Evolutionary conservation across 2,113 vertebrate genomes (phyloP).

Genomic region (Microtus oregoni): DNA sequence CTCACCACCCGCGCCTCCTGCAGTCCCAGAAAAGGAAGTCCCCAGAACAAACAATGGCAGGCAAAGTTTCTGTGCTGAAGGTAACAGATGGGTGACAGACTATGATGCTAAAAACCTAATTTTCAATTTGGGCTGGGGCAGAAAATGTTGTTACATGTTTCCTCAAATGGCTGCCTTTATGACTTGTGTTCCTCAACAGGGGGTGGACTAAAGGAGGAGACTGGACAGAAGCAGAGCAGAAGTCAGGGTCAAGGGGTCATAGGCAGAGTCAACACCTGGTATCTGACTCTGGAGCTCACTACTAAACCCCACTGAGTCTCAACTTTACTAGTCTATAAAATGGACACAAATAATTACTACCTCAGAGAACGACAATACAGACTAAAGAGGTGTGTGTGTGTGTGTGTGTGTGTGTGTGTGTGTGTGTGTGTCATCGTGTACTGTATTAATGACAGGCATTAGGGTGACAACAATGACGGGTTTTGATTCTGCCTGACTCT

Average conservation of each 20-base stretch:
- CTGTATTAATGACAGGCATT: not conserved
- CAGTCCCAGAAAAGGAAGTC: not conserved
- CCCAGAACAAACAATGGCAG: not conserved
- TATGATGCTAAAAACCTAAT: slow-evolving; percentile 31
- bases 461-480: not conserved
- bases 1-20: not conserved
- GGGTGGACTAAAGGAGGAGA: not conserved
- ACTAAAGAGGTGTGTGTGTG: not conserved
- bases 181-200: not conserved
- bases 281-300: not conserved
- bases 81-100: not conserved
- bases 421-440: not conserved
- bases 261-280: not conserved
- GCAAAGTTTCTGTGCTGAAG: not conserved
- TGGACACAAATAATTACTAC: not conserved
- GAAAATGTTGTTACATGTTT: not conserved
- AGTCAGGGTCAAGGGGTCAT: not conserved
- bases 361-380: not conserved
- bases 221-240: not conserved
- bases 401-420: not conserved
- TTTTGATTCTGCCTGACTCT: not conserved
- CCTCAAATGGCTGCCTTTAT: not conserved
- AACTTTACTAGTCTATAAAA: not conserved
- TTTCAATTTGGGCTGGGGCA: not conserved
- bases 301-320: not conserved